Conservation (phyloP, 2,113 vertebrate species). For the Thunnus maccoyii region DNA sequence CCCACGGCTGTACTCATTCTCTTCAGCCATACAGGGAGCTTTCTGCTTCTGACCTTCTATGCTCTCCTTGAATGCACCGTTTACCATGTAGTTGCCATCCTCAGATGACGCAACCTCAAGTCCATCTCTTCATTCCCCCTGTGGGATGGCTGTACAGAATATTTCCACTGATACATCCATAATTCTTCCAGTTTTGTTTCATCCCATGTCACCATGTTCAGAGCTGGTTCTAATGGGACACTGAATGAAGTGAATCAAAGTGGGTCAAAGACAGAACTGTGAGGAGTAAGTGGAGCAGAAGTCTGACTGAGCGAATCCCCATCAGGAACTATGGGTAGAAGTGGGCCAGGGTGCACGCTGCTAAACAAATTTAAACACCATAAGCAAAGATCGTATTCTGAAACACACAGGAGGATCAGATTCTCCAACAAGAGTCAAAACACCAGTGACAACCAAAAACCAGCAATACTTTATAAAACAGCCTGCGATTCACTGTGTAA, state of each 20-base stretch:
- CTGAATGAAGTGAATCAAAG: slow-evolving; percentile 70
- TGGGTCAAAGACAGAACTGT: slow-evolving; percentile 79
- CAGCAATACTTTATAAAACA: no score
- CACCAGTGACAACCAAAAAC: neutral
- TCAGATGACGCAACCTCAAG: slow-evolving; percentile 51
- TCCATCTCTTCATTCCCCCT: slow-evolving; percentile 29
- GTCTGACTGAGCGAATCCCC: slow-evolving; percentile 79
- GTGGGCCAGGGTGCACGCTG: slow-evolving; percentile 82
- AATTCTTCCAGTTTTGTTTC: slow-evolving; percentile 34
- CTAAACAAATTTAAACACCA: slow-evolving; percentile 77
- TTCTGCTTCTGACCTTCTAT: slow-evolving; percentile 64
- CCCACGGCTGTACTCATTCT: slow-evolving; percentile 68
- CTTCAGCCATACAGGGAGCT: slow-evolving; percentile 59
- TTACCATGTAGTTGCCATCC: slow-evolving; percentile 40
- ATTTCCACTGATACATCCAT: slow-evolving; percentile 7
- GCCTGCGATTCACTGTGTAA: no score
- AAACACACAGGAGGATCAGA: slow-evolving; percentile 52
- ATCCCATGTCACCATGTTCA: slow-evolving; percentile 20
- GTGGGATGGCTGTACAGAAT: slow-evolving; percentile 12
- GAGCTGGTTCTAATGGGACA: slow-evolving; percentile 43
- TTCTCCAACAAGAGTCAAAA: slow-evolving; percentile 44
- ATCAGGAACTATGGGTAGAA: slow-evolving; percentile 73
- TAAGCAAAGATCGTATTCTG: slow-evolving; percentile 67
- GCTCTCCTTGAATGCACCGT: slow-evolving; percentile 56
- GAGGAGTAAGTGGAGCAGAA: slow-evolving; percentile 79